phyloP scores from a whole-genome alignment of 2,888 invertebrate species.

The Ormyrus rosae region DNA sequence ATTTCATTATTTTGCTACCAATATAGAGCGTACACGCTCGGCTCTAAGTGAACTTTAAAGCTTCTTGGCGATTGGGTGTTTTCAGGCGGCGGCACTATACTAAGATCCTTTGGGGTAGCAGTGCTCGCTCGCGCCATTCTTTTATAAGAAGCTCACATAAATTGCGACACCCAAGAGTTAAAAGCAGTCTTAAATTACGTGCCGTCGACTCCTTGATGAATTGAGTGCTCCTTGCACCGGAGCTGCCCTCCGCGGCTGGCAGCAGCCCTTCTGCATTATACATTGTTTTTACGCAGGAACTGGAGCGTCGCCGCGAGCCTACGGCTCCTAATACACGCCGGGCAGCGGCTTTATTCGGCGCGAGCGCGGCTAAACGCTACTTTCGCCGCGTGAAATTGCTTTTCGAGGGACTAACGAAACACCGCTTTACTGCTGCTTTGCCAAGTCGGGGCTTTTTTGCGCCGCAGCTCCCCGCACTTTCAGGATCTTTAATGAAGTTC shows the following conservation, averaged over 20 bases:
- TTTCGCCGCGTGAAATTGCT: constrained; percentile 58
- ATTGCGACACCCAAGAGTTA: constrained; percentile 76
- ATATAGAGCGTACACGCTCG: constrained; percentile 56
- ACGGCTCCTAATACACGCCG: constrained; percentile 53
- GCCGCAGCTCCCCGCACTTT: constrained; percentile 37
- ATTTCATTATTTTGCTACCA: constrained; percentile 24
- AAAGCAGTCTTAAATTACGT: constrained; percentile 77
- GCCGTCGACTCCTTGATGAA: constrained; percentile 75
- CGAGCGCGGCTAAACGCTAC: neutral
- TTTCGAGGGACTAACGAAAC: constrained; percentile 58
- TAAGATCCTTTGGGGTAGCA: constrained; percentile 42
- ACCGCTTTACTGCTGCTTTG: constrained; percentile 22
- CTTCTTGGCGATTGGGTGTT: constrained; percentile 45
- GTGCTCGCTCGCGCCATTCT: constrained; percentile 71
- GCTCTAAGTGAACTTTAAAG: constrained; percentile 44
- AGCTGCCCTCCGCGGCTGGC: constrained; percentile 43
- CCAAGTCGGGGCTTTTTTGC: constrained; percentile 20
- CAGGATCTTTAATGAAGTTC: constrained; percentile 46
- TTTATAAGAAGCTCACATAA: constrained; percentile 76
- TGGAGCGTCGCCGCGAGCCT: constrained; percentile 61
- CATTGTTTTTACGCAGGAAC: constrained; percentile 72
- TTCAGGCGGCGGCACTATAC: constrained; percentile 9
- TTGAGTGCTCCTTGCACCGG: constrained; percentile 73
- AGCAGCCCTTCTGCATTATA: constrained; percentile 64
- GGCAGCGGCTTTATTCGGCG: neutral